Base-by-base conservation (phyloP, 1,140 invertebrate genomes). In the Polyergus mexicanus region DNA sequence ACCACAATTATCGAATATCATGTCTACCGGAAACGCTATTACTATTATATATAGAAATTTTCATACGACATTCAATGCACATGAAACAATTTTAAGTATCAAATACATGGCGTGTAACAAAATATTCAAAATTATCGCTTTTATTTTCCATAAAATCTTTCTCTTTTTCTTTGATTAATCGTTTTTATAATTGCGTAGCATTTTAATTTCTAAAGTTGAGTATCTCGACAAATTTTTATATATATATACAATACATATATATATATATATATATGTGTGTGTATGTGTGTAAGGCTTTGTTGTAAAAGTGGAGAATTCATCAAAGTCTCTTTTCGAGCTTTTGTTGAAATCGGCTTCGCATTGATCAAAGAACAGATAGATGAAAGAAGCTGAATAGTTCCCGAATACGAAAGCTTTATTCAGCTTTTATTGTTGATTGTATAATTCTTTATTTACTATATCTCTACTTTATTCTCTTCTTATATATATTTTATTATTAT, bases 391-490 rank as follows among this genome's bases (percentile, higher is more conserved):
- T 41, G 47, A 38, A 38, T 69, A 56, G 32, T 41, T 69, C 22
- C 44, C 19, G 58, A 77, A 69, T 60, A 41, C 63, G 62, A 56
- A 66, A 56, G 47, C 35, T 63, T n/a, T n/a, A 13, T 38, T 13
- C 35, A 44, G 63, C 65, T 69, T 69, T 69, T 80, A 54, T 56
- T 69, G 35, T 56, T 25, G 77, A 69, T 69, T 56, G 51, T 41
- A 38, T 69, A 80, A 80, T 80, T 35, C 47, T 80, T 38, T 80
- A 80, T 80, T 69, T 80, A 80, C n/a, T 66, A 38, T 35, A 78
- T 65, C 5, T 51, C 47, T 28, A 47, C 51, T 63, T 63, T 63
- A 65, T 77, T 16, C 11, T 60, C 4, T 51, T 13, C 2, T 22
- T 32, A 3, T 65, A 51, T n/a, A 28, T n/a, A 60, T 60, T 13